Evolutionary conservation across 2,888 invertebrate species (phyloP), one percentile per base, ranked within the genome.

Genomic region (Lysandra coridon): DNA sequence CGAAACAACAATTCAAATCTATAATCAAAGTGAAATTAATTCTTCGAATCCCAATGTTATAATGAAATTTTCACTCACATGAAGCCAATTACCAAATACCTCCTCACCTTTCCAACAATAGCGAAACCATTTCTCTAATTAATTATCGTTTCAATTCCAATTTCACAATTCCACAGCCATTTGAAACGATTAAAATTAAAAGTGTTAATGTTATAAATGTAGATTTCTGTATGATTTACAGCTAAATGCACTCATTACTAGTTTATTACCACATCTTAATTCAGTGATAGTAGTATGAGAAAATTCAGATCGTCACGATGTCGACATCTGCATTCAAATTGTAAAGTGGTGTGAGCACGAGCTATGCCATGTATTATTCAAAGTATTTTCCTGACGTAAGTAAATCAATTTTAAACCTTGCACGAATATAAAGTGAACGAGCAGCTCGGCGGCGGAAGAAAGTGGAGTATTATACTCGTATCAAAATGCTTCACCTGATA

Each of bases 1-100:
- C 37, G 3, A 33, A 69, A 69, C 69, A 69, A 1, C 33, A 69
- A 69, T 69, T 69, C 33, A 14, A 37, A 69, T 69, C 69, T 69
- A 69, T 69, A 69, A 69, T 69, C 69, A 69, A 69, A 69, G 69
- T 37, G 33, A 69, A 69, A 69, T 69, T 69, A 69, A 69, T 69
- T 69, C 69, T 69, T 69, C 69, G 69, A 69, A 69, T 14, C 17
- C 69, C 37, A 69, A 33, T 69, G 69, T 69, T 69, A 69, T 17
- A 69, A 69, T 69, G 69, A 69, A 69, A 69, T 69, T 69, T 33
- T 69, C 69, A 69, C 69, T 69, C 69, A 69, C 33, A 69, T 69
- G 69, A 37, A 69, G 69, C 69, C 69, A 69, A 69, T 69, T 69
- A 69, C 69, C 69, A 37, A 69, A 69, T 69, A 69, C 69, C 69